Evolutionary conservation across 2,113 vertebrate genomes (phyloP).

Genomic region (Gymnarchus niloticus): DNA sequence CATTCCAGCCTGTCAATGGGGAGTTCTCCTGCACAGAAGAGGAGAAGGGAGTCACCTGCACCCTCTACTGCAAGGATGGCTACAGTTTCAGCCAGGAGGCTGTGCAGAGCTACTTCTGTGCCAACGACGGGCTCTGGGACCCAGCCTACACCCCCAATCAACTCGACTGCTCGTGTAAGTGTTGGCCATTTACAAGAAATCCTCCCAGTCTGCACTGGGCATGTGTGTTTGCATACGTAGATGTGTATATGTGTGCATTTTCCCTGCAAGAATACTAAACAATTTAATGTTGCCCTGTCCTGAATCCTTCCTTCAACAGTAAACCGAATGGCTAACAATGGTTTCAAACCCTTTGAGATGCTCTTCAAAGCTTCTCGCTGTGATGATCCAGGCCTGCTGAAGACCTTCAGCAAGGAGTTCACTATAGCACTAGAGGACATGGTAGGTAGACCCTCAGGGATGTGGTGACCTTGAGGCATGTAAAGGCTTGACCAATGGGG

Average conservation of each 20-base stretch:
- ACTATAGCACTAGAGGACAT: constrained; percentile 78
- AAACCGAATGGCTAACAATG: constrained; percentile 91
- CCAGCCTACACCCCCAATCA: constrained; percentile 74
- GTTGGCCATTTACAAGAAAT: background rate
- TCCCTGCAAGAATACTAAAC: background rate
- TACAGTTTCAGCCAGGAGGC: constrained; percentile 84
- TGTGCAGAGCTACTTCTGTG: constrained; percentile 79
- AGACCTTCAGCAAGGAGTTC: constrained; percentile 81
- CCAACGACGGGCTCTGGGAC: constrained; percentile 81
- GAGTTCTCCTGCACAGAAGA: constrained; percentile 76
- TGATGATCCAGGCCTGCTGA: constrained; percentile 77
- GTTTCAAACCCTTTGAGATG: constrained; percentile 95
- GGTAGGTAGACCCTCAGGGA: constrained; percentile 53
- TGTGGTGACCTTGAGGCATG: too few species aligned
- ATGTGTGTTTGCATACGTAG: background rate
- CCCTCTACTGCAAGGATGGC: constrained; percentile 76
- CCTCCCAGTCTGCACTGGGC: background rate
- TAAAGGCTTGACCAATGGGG: background rate
- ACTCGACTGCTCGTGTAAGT: constrained; percentile 87
- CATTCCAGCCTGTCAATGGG: constrained; percentile 80
- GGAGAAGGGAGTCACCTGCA: constrained; percentile 77
- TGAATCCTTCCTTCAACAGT: constrained; percentile 53
- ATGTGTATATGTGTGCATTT: background rate
- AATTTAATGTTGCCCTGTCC: background rate
- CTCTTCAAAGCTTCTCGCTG: constrained; percentile 88